These are phyloP conservation scores for Graphium colonna DNA, from an alignment of 2,888 invertebrate genomes.

Conservation along the genomic window DNA sequence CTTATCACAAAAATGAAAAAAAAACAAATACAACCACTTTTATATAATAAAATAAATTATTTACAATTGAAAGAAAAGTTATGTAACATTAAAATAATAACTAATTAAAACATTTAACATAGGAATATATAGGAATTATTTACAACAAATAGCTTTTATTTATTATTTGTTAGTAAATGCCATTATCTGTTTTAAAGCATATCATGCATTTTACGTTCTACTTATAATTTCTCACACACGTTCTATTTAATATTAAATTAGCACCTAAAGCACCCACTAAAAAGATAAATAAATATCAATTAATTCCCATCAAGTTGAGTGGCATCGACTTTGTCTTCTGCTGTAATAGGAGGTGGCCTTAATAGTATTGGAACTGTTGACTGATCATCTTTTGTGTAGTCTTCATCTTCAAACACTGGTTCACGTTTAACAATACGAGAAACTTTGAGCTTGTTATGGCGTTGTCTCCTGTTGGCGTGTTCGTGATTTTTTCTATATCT, in stretches of 20 bases:
- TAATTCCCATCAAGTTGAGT: constrained; percentile 15
- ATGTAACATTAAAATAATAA: too few relatives aligned
- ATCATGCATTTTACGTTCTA: too few relatives aligned
- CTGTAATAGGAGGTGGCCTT: constrained; percentile 50
- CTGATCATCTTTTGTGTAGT: constrained; percentile 41
- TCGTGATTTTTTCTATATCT: constrained; percentile 45
- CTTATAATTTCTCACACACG: not conserved
- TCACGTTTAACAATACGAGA: constrained; percentile 56
- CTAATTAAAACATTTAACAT: too few relatives aligned
- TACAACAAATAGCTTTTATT: too few relatives aligned
- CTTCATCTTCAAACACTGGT: constrained; percentile 57
- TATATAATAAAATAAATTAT: constrained; percentile 14
- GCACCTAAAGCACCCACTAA: constrained; percentile 12
- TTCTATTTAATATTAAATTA: constrained; percentile 1
- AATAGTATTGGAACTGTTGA: constrained; percentile 46
- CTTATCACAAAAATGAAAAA: constrained; percentile 12
- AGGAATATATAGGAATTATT: too few relatives aligned
- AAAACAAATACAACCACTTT: constrained; percentile 28
- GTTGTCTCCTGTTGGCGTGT: constrained; percentile 50
- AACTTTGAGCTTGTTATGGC: constrained; percentile 52
- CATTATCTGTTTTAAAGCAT: too few relatives aligned
- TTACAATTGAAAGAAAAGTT: too few relatives aligned
- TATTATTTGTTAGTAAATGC: too few relatives aligned
- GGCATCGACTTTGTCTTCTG: constrained; percentile 49
- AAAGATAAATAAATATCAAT: not conserved